Evolutionary conservation across 2,797 vertebrate species (phyloP), one percentile per base, ranked within the genome.

Genomic region (Todus mexicanus): DNA sequence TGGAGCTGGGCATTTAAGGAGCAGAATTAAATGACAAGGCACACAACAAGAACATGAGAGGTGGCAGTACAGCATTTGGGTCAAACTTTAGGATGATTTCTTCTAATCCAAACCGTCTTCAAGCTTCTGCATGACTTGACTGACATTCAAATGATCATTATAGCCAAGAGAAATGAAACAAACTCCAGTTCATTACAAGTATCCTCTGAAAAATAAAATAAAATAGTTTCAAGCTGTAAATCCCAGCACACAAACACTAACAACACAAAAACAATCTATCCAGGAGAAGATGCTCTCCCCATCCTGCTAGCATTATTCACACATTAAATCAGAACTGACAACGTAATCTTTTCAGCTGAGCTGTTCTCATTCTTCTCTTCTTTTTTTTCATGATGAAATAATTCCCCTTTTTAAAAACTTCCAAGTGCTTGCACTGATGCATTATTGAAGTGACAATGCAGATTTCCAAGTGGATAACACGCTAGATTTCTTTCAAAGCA

Each of bases 291-390:
- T 72, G 71, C 87, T 96, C 84, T 86, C 65, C 70, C 69, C 38
- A 27, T 82, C 63, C 75, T 71, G 54, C 56, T 57, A 69, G 80
- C 83, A 79, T 96, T 96, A 90, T 92, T 96, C 89, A 93, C 86
- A 93, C 91, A 86, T 95, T 95, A 95, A 97, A 95, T 95, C 92
- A 95, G 92, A 95, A 83, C 87, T 94, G 96, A 95, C 95, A 96
- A 86, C 0, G 7, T 92, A 96, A 92, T 95, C 93, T 94, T 92
- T 95, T 90, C 84, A 76, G 84, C 76, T 92, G 91, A 92, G 87
- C 74, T 94, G 68, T 66, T 96, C 82, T 85, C 93, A 86, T 94
- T 93, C 87, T 86, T 80, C 90, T 92, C n/a, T n/a, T n/a, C n/a
- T 90, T 84, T 77, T 84, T 90, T 77, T 94, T 78, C 77, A 20